phyloP scores from a whole-genome alignment of 2,113 vertebrate genomes.

The Sylvia atricapilla region DNA sequence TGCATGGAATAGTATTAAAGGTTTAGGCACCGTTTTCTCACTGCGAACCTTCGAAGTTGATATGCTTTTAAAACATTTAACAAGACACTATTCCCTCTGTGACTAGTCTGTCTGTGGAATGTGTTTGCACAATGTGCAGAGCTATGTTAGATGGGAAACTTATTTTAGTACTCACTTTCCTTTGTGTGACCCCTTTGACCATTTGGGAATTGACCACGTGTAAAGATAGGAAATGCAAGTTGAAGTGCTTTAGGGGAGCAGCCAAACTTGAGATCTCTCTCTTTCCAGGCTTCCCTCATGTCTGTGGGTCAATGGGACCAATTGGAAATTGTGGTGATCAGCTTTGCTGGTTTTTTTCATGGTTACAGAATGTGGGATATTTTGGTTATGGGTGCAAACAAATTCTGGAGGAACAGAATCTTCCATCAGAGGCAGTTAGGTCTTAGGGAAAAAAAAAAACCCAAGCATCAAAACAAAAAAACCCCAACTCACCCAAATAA shows the following conservation, averaged over 20 bases:
- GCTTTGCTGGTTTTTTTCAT: neutral
- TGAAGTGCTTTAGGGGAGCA: neutral
- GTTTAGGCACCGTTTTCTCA: neutral
- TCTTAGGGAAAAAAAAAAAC: neutral
- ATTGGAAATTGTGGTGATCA: neutral
- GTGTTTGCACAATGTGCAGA: neutral
- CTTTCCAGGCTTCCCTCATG: neutral
- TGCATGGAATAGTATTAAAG: neutral
- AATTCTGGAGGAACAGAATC: neutral
- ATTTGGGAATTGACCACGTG: neutral
- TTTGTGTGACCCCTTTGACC: neutral
- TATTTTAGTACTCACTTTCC: neutral
- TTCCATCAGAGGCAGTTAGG: neutral
- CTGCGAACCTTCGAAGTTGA: neutral
- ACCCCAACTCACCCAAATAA: neutral
- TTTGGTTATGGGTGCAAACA: neutral
- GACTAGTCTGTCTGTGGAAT: neutral
- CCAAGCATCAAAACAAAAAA: neutral
- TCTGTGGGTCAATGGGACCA: neutral
- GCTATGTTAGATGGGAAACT: neutral
- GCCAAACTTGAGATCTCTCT: neutral
- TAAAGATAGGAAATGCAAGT: neutral
- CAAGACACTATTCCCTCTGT: neutral
- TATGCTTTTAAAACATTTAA: neutral
- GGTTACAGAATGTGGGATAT: neutral